phyloP scores from a whole-genome alignment of 2,113 vertebrate species.

The Thomomys bottae region DNA sequence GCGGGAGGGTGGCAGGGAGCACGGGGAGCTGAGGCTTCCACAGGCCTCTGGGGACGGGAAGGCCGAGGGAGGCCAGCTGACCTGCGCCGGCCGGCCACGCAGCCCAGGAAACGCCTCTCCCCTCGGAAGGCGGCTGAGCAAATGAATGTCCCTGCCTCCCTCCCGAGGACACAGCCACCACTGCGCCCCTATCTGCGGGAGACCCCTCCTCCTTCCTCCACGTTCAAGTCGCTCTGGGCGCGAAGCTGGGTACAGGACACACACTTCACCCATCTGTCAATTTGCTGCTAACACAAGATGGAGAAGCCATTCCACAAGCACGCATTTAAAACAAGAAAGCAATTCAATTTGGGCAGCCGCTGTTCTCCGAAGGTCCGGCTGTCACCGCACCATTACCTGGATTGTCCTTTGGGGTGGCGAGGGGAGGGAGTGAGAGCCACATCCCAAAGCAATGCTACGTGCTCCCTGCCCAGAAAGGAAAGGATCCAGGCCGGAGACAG shows the following conservation, averaged over 20 bases:
- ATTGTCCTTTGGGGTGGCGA: background rate
- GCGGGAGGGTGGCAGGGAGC: too few species aligned
- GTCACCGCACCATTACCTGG: background rate
- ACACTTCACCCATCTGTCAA: slow-evolving; percentile 18
- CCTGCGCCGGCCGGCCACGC: background rate
- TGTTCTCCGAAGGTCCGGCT: accelerated
- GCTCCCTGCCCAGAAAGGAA: background rate
- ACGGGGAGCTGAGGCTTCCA: too few species aligned
- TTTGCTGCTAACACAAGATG: slow-evolving; percentile 55
- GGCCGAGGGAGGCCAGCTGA: accelerated
- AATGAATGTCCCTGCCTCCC: background rate
- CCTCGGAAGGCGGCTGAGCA: background rate
- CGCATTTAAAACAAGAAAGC: slow-evolving; percentile 50
- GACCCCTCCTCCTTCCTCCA: slow-evolving; percentile 25
- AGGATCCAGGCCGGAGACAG: too few species aligned
- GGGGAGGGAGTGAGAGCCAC: accelerated
- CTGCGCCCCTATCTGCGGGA: background rate
- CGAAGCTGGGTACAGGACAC: background rate
- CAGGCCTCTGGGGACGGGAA: too few species aligned
- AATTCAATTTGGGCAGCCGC: background rate
- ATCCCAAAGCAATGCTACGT: background rate
- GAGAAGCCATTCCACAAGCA: background rate
- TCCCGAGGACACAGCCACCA: background rate
- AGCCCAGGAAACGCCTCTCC: background rate
- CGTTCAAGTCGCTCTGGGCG: background rate